Base-by-base conservation (phyloP, 2,888 invertebrate species). In the Dryomyza anilis region DNA sequence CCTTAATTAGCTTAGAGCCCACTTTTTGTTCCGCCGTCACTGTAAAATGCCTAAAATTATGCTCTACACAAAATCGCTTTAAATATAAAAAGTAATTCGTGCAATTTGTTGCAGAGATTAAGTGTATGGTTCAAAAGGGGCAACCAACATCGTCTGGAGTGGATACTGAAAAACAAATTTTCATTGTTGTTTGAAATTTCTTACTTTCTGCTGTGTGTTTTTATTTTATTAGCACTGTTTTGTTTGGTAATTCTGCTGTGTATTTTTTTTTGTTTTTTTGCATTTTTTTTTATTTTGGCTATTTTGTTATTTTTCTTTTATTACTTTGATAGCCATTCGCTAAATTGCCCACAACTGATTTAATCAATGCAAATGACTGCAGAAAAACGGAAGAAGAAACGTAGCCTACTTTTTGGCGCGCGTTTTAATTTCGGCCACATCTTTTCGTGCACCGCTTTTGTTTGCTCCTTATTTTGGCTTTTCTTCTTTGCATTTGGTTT, bases 301-400 rank as follows among this genome's bases (percentile, higher is more conserved):
- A 10, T 6, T 10, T 16, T 19, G 30, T 39, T 23, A n/a, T 25
- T 46, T 46, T 21, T 10, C n/a, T 39, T 46, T 59, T 50, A 25
- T 48, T 60, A 23, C 14, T 33, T 14, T 21, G 16, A 23, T 23
- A 63, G 25, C 19, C 56, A 46, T 56, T 56, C 46, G 19, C 23
- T 48, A 43, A 48, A 30, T 63, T 55, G 63, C 56, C 63, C 63
- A 56, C 55, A 55, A 56, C 46, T 46, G 63, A 63, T 63, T 63
- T 63, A 63, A 63, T 63, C 63, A 56, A 56, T 63, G 56, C 56
- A 56, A 56, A 55, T 63, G 27, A 46, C 56, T 63, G 23, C 19
- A 30, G 29, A 29, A 14, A 3, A 29, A 14, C 55, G 5, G n/a
- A 27, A 23, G n/a, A 29, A 29, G 3, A 52, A 14, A 12, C 14